Conservation (phyloP, 2,797 vertebrate genomes). For the Sternotherus odoratus region DNA sequence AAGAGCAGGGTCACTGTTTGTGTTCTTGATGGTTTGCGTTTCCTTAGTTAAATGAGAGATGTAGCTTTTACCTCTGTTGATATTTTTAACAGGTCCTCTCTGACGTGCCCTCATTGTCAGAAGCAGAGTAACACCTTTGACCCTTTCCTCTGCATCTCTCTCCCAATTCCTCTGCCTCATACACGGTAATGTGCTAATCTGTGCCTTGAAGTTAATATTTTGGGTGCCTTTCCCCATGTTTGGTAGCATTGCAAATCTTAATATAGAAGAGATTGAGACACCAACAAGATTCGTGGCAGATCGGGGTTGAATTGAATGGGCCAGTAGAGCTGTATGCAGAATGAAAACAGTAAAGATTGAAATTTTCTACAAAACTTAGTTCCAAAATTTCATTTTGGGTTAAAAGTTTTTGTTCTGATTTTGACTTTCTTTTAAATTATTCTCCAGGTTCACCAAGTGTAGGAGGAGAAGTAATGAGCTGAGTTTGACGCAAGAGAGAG, state of each 20-base stretch:
- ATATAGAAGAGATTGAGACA: neutral
- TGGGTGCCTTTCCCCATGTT: accelerated
- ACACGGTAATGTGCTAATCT: slow-evolving; percentile 84
- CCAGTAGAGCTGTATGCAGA: neutral
- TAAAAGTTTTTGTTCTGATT: neutral
- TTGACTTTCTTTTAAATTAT: neutral
- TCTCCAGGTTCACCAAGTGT: neutral
- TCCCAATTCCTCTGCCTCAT: slow-evolving; percentile 96
- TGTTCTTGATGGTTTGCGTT: accelerated
- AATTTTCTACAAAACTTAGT: neutral
- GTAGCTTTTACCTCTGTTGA: neutral
- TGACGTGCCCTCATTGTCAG: slow-evolving; percentile 99
- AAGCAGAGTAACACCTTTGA: slow-evolving; percentile 99
- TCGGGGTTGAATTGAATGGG: neutral
- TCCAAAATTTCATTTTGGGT: neutral
- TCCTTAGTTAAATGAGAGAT: neutral
- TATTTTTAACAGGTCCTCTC: slow-evolving; percentile 88
- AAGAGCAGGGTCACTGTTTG: neutral
- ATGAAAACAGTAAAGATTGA: neutral
- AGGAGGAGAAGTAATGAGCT: neutral
- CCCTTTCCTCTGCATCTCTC: slow-evolving; percentile 97
- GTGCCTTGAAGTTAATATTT: accelerated
- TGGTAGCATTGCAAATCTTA: neutral
- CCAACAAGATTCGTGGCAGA: neutral
- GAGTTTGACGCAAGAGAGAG: neutral